phyloP scores from a whole-genome alignment of 2,888 invertebrate genomes.

The Mechanitis mazaeus region DNA sequence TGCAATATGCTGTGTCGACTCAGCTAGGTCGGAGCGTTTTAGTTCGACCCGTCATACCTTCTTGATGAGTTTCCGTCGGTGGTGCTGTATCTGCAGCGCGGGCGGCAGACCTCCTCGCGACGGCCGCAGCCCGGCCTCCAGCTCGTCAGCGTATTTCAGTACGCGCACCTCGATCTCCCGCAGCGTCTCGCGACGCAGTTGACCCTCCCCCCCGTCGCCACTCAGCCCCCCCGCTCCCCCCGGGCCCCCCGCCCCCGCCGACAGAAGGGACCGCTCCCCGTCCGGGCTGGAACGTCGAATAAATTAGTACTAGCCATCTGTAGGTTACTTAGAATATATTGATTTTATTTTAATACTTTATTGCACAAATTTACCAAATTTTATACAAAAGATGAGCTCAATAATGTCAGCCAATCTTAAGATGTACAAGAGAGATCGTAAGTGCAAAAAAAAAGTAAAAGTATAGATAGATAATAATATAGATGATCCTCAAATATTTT shows the following conservation, averaged over 20 bases:
- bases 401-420: no score
- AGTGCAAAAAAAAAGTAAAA: no score
- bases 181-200: conserved; percentile 82
- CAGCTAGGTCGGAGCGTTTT: conserved; percentile 73
- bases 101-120: conserved; percentile 85
- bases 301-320: background rate
- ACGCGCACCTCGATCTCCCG: conserved; percentile 97
- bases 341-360: no score
- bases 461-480: no score
- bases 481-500: no score
- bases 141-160: conserved; percentile 96
- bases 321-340: no score
- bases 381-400: no score
- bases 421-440: no score
- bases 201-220: conserved; percentile 44
- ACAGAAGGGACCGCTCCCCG: background rate
- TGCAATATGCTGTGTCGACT: no score
- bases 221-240: conserved; percentile 14
- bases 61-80: conserved; percentile 90
- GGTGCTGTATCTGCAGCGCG: conserved; percentile 91
- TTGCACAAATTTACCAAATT: no score
- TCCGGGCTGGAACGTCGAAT: background rate
- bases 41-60: conserved; percentile 83
- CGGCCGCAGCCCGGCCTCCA: conserved; percentile 89
- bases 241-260: conserved; percentile 7